A percentile compares a stretch with the other conserved stretches of the same genome.
phyloP scores from a whole-genome alignment of 37 sponge, comb jelly and placozoan species.

The Chondrosia reniformis region DNA sequence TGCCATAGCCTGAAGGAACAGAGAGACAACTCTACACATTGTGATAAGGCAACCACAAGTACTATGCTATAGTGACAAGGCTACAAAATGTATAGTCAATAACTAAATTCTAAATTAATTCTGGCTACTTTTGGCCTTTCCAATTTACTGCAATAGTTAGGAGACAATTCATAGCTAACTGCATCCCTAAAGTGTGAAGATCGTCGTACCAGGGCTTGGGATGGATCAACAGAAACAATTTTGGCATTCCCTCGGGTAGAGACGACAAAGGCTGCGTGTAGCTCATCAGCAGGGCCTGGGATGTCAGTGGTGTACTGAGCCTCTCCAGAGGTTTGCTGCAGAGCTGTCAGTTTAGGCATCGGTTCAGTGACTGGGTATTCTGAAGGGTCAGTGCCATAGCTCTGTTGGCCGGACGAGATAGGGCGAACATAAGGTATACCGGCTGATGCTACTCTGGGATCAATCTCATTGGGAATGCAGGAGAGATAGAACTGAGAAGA shows the following conservation, averaged over 20 bases:
- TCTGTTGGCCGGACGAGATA: conserved; percentile 47
- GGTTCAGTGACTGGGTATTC: conserved; percentile 63
- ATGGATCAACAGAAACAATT: neutral
- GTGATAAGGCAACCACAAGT: no score
- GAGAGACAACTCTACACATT: no score
- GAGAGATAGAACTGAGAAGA: conserved; percentile 58
- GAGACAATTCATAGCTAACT: no score
- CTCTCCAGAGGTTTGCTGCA: conserved; percentile 74
- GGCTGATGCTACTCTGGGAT: conserved; percentile 50
- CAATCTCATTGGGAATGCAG: conserved; percentile 21
- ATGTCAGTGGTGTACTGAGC: conserved; percentile 77
- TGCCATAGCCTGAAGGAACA: conserved; percentile 53
- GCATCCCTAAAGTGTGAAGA: no score
- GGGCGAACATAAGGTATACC: conserved; percentile 55
- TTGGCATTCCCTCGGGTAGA: conserved; percentile 41
- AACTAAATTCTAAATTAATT: no score
- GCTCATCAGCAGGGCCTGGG: conserved; percentile 36
- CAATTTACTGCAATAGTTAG: no score
- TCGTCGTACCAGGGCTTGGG: conserved; percentile 1
- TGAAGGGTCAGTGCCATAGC: conserved; percentile 34
- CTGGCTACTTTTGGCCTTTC: no score
- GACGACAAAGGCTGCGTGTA: conserved; percentile 73
- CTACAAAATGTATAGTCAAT: no score
- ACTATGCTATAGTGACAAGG: no score
- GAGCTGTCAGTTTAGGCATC: conserved; percentile 62